Evolutionary conservation across 1,140 invertebrate species (phyloP).

Genomic region (Varroa destructor): DNA sequence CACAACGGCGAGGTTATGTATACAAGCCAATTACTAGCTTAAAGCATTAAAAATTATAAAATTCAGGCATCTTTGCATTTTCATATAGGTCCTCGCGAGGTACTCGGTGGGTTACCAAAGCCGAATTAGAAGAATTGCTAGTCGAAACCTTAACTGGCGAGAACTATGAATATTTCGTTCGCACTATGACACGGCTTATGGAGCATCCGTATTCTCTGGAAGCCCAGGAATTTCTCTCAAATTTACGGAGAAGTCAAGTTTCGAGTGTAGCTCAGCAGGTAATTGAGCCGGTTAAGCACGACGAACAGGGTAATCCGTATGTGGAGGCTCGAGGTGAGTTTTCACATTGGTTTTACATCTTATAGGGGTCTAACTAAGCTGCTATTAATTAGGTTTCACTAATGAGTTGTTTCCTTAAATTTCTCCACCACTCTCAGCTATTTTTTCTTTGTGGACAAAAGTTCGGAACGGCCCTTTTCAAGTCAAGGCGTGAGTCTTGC

Average conservation of each 20-base stretch:
- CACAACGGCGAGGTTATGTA: too few relatives aligned
- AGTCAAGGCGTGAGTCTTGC: too few relatives aligned
- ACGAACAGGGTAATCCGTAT: conserved; percentile 53
- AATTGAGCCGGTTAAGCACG: conserved; percentile 48
- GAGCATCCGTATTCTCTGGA: conserved; percentile 52
- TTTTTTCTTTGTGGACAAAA: too few relatives aligned
- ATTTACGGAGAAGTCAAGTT: conserved; percentile 50
- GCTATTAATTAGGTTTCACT: too few relatives aligned
- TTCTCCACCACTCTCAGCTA: too few relatives aligned
- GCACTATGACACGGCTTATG: conserved; percentile 55
- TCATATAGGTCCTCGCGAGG: conserved; percentile 45
- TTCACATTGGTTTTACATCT: too few relatives aligned
- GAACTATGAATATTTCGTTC: conserved; percentile 59
- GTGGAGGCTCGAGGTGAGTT: conserved; percentile 50
- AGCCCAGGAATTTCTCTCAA: conserved; percentile 55
- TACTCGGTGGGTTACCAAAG: conserved; percentile 55
- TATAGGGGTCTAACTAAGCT: too few relatives aligned
- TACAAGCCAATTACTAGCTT: too few relatives aligned
- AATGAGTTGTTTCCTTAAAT: too few relatives aligned
- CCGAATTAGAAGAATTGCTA: conserved; percentile 52
- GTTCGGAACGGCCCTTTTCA: too few relatives aligned
- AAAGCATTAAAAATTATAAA: too few relatives aligned
- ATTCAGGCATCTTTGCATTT: too few relatives aligned
- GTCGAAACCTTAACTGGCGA: conserved; percentile 56
- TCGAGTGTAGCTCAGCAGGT: conserved; percentile 44